Base-by-base conservation (phyloP, 2,113 vertebrate species). In the Pyxicephalus adspersus region DNA sequence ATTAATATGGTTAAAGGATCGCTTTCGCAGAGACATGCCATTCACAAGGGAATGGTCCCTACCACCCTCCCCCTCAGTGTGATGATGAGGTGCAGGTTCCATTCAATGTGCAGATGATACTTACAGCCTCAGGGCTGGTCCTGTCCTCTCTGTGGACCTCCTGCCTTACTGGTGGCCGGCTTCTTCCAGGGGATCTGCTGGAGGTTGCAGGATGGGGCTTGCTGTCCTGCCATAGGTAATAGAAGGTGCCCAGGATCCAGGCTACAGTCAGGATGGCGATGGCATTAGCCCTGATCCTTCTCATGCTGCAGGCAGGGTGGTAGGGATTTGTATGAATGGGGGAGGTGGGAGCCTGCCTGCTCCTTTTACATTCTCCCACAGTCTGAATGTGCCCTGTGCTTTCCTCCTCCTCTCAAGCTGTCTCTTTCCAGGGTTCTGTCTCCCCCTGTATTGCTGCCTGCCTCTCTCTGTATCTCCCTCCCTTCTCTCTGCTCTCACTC, bases 211-310 rank as follows among this genome's bases (percentile, higher is more conserved):
- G 87, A 83, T 93, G 95, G 22, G 96, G 95, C 87, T 95, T 97
- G 91, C 90, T 97, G 94, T 97, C 96, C 94, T 98, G 97, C 97
- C 97, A 99, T 94, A 98, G 96, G 95, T 98, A 98, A 92, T 99
- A 99, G 87, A 98, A 98, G 89, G 96, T 98, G 78, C 97, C 97
- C 85, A 99, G 89, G 92, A 98, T 99, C 97, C 97, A 99, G 67
- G 97, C 97, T 63, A 97, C 96, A 18, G 97, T 98, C 87, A 99
- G 95, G 89, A 99, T 96, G 68, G 96, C 97, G 89, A 98, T 98
- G 92, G 96, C 97, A 94, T 98, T 98, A 86, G 96, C 97, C 92
- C 97, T 93, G 91, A 98, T 95, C 92, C 95, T 95, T 90, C 97
- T 96, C 97, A 99, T 99, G 89, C 91, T 95, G 94, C 91, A 89